Evolutionary conservation across 2,113 vertebrate genomes (phyloP).

Genomic region (Alexandromys fortis): DNA sequence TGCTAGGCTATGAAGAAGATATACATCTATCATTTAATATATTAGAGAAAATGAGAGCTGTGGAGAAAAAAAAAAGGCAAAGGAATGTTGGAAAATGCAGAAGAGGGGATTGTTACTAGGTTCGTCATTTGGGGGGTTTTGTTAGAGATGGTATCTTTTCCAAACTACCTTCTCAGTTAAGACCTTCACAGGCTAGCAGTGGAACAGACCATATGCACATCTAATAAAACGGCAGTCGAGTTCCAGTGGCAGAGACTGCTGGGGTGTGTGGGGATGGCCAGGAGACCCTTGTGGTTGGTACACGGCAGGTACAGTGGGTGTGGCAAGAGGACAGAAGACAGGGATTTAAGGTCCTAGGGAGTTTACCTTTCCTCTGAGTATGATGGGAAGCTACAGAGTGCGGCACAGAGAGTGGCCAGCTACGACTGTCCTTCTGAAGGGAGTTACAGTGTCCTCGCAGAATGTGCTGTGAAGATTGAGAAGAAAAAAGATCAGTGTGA

Average conservation of each 20-base stretch:
- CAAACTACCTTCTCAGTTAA: conserved; percentile 1
- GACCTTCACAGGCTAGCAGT: not conserved
- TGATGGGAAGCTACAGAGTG: not conserved
- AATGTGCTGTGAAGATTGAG: not conserved
- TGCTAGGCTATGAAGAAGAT: not conserved
- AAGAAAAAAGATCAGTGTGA: not conserved
- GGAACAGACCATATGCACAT: not conserved
- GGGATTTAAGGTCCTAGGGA: not conserved
- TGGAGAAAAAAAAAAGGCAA: not conserved
- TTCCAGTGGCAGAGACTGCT: not conserved
- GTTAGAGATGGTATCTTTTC: not conserved
- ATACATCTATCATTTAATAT: not conserved
- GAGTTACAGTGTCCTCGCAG: not conserved
- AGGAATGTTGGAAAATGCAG: not conserved
- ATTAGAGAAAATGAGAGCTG: not conserved
- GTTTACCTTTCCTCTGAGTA: not conserved
- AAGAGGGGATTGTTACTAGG: not conserved
- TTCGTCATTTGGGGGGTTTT: not conserved
- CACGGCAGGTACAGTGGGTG: no score
- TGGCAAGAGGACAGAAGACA: not conserved
- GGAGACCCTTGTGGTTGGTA: not conserved
- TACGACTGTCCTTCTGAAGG: not conserved
- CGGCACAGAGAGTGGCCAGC: not conserved
- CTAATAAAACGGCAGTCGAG: not conserved
- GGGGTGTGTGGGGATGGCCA: not conserved